Conservation (phyloP, 92 coral and sea anemone species). For the Parazoanthus swiftii region DNA sequence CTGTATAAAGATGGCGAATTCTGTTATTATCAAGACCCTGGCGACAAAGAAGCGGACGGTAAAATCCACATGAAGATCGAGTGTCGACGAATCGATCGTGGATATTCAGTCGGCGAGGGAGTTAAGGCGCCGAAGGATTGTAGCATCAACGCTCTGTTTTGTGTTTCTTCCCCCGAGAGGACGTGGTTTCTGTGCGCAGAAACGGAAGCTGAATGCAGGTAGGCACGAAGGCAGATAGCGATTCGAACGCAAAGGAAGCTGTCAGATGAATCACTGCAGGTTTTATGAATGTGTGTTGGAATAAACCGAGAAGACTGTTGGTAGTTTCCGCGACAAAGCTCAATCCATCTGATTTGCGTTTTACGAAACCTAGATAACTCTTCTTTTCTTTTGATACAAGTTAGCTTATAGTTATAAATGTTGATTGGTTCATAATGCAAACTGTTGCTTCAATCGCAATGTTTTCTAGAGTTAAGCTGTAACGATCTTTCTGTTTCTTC, state of each 20-base stretch:
- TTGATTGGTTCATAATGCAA: too few species aligned
- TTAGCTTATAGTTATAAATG: too few species aligned
- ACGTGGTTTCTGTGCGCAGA: slow-evolving; percentile 90
- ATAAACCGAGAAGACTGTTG: too few species aligned
- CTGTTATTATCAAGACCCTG: slow-evolving; percentile 86
- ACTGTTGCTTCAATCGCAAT: too few species aligned
- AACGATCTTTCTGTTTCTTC: too few species aligned
- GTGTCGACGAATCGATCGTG: slow-evolving; percentile 84
- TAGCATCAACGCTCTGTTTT: slow-evolving; percentile 72
- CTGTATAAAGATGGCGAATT: slow-evolving; percentile 93
- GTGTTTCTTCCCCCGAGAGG: slow-evolving; percentile 82
- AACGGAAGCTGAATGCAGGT: slow-evolving; percentile 89
- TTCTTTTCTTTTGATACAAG: too few species aligned
- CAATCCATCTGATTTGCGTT: too few species aligned
- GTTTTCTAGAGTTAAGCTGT: too few species aligned
- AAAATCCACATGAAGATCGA: slow-evolving; percentile 78
- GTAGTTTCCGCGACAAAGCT: too few species aligned
- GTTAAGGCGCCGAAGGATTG: slow-evolving; percentile 72
- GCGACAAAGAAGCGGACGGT: slow-evolving; percentile 84
- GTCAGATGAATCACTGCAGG: background rate
- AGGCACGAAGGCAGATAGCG: background rate
- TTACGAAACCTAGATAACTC: too few species aligned
- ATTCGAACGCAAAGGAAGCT: background rate
- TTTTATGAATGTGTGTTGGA: background rate
- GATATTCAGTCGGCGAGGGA: slow-evolving; percentile 77